Percentiles rank a stretch among this genome's conserved stretches.
Evolutionary conservation across 2,888 invertebrate genomes (phyloP).

Genomic region (Callyntrura guangdongensis): DNA sequence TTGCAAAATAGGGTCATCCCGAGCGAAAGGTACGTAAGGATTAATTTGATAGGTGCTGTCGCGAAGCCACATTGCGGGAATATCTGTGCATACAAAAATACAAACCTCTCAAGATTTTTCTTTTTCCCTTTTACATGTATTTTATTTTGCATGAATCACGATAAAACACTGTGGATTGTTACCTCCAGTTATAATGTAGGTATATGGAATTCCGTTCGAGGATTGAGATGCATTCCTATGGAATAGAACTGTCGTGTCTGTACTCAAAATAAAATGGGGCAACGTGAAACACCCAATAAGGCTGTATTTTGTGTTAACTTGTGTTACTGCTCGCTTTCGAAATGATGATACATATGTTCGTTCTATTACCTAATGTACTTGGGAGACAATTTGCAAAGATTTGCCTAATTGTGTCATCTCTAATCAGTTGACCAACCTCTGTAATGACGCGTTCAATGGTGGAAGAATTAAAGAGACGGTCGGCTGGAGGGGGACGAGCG

Average conservation of each 20-base stretch:
- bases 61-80: slow-evolving; percentile 83
- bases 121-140: no score
- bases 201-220: slow-evolving; percentile 74
- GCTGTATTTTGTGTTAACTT: no score
- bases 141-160: no score
- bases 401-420: slow-evolving; percentile 81
- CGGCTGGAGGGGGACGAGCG: slow-evolving; percentile 71
- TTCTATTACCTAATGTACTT: slow-evolving; percentile 82
- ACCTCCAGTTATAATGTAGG: slow-evolving; percentile 84
- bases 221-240: slow-evolving; percentile 52
- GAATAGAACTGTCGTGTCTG: slow-evolving; percentile 82
- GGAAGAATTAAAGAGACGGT: slow-evolving; percentile 79
- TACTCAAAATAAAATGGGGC: slow-evolving; percentile 10
- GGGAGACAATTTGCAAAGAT: slow-evolving; percentile 83
- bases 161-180: background rate
- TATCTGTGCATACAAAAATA: slow-evolving; percentile 77
- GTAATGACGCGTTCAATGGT: slow-evolving; percentile 79
- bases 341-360: no score
- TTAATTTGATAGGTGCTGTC: slow-evolving; percentile 83
- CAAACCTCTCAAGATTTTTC: no score
- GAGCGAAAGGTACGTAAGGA: slow-evolving; percentile 82
- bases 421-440: slow-evolving; percentile 76
- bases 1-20: slow-evolving; percentile 74
- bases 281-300: slow-evolving; percentile 48
- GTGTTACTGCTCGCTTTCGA: no score